Base-by-base conservation (phyloP, 2,797 vertebrate genomes). In the Helarctos malayanus region DNA sequence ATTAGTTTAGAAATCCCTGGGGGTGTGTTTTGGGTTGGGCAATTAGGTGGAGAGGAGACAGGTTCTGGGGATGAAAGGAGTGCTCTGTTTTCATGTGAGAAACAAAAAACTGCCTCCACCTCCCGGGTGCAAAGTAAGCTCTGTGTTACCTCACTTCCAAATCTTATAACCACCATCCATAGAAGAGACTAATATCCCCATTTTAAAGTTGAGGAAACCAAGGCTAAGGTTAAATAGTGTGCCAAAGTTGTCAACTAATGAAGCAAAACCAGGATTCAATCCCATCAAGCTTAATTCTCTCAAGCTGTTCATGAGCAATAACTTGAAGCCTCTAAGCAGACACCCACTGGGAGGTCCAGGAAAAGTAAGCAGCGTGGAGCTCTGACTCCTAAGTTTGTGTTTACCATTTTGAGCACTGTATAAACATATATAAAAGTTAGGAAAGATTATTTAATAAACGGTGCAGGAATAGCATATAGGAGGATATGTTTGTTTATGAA, bases 161-260 rank as follows among this genome's bases (percentile, higher is more conserved):
- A 71, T 35, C 59, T 83, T 27, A 41, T 16, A 75, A 84, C 16
- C 41, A 79, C 35, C 32, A 27, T 82, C 80, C 19, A 65, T 11
- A 91, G 27, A 65, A 41, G 41, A 69, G 65, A 90, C n/a, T 71
- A 56, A 82, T 32, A 61, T 23, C n/a, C 35, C 91, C 84, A 41
- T 57, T 89, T 76, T 35, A 68, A 5, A 95, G 69, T 32, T 38
- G 49, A 92, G 59, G 45, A 89, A 83, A 86, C 49, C 41, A 87
- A 91, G 78, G 85, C 38, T 35, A 32, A 75, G 49, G 32, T 75
- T 85, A 54, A 69, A 63, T 54, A 65, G 65, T 9, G 16, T 68
- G 29, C 49, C 45, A 75, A 15, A 0, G 56, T 5, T 56, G 59
- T 68, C 32, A 89, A 32, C 61, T 41, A 86, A 59, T 54, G 38